Percentiles rank a stretch among this genome's conserved stretches.
Evolutionary conservation across 2,797 vertebrate species (phyloP).

Genomic region (Otolemur crassicaudatus): DNA sequence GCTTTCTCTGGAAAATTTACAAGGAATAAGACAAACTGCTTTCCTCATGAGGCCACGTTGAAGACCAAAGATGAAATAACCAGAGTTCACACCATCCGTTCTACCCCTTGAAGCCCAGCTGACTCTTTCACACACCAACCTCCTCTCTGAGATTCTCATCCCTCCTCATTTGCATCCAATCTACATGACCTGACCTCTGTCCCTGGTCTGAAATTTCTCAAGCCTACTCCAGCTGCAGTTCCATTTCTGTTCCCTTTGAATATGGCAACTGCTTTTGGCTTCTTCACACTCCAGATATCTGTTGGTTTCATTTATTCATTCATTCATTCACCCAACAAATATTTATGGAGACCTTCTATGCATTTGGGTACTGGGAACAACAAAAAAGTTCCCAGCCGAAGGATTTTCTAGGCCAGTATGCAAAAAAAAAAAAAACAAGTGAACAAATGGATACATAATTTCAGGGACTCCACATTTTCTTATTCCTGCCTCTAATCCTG

Average conservation of each 20-base stretch:
- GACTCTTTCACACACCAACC: background rate
- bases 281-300: background rate
- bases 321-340: background rate
- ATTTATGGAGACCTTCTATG: background rate
- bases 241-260: background rate
- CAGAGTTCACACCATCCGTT: background rate
- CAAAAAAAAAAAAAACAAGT: background rate
- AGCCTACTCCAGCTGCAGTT: background rate
- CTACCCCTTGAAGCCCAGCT: background rate
- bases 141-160: background rate
- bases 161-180: background rate
- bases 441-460: background rate
- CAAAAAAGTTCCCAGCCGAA: background rate
- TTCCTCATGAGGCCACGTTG: background rate
- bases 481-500: background rate
- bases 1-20: conserved; percentile 8
- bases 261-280: background rate
- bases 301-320: background rate
- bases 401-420: background rate
- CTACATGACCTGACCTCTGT: background rate
- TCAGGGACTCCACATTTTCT: background rate
- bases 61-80: background rate
- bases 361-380: background rate
- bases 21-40: conserved; percentile 2
- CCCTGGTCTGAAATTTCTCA: background rate